Evolutionary conservation across 2,797 vertebrate genomes (phyloP).

Genomic region (Buceros bicornis): DNA sequence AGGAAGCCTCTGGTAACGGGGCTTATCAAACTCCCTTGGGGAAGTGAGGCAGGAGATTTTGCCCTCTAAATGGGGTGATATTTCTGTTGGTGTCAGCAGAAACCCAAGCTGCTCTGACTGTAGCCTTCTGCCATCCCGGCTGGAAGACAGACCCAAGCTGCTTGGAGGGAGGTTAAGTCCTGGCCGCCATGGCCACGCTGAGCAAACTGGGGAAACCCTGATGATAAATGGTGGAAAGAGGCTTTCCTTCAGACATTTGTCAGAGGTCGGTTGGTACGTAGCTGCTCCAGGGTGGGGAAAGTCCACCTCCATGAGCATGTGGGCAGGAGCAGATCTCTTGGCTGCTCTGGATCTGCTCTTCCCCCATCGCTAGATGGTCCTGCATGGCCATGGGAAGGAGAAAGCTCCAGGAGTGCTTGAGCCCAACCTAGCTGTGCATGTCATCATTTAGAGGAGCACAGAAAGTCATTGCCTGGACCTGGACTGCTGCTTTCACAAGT

Average conservation of each 20-base stretch:
- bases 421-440: fast-evolving
- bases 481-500: neutral
- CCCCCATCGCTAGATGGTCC: fast-evolving
- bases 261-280: neutral
- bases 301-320: no score
- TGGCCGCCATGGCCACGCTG: fast-evolving
- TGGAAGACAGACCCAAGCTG: neutral
- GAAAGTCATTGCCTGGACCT: neutral
- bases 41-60: neutral
- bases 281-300: neutral
- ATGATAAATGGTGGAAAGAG: neutral
- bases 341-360: neutral
- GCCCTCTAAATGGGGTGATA: neutral
- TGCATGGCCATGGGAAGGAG: neutral
- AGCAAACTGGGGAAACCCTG: neutral
- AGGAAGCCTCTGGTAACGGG: neutral
- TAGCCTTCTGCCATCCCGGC: neutral
- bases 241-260: neutral
- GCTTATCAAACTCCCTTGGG: neutral
- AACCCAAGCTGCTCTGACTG: neutral
- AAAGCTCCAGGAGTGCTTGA: neutral
- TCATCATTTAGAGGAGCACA: fast-evolving
- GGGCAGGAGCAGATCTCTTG: neutral
- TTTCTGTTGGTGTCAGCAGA: neutral
- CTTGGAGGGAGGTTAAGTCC: neutral